Evolutionary conservation across 2,888 invertebrate genomes (phyloP).

Genomic region (Timandra comae): DNA sequence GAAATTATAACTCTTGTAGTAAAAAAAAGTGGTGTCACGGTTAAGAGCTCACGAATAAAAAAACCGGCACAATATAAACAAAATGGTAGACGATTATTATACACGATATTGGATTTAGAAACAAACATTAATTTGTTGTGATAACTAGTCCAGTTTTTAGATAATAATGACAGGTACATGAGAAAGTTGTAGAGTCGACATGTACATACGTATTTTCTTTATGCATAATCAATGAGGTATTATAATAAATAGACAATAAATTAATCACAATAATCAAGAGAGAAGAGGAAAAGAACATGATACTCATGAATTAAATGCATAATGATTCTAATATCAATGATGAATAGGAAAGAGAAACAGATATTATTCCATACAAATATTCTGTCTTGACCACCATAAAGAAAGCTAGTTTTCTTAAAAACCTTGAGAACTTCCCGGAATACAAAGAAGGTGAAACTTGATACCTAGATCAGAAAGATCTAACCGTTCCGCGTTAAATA

Average conservation of each 20-base stretch:
- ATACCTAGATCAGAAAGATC: slow-evolving; percentile 19
- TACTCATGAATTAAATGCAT: too few species aligned
- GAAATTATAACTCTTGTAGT: too few species aligned
- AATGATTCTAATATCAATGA: too few species aligned
- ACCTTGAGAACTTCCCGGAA: slow-evolving; percentile 34
- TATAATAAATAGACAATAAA: too few species aligned
- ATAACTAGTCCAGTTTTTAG: too few species aligned
- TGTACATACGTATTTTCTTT: too few species aligned
- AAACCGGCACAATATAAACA: slow-evolving; percentile 23
- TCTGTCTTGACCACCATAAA: neutral
- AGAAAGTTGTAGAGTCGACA: too few species aligned
- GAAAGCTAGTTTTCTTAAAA: slow-evolving; percentile 29
- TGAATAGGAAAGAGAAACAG: slow-evolving; percentile 9
- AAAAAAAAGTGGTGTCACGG: slow-evolving; percentile 49
- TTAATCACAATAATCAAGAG: too few species aligned
- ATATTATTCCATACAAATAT: too few species aligned
- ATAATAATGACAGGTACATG: too few species aligned
- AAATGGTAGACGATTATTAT: slow-evolving; percentile 14
- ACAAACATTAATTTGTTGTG: slow-evolving; percentile 2
- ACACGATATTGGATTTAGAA: slow-evolving; percentile 7
- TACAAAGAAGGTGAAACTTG: slow-evolving; percentile 62
- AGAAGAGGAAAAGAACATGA: too few species aligned
- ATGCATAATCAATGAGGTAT: too few species aligned
- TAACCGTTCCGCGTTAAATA: slow-evolving; percentile 45
- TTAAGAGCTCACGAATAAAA: slow-evolving; percentile 39